Base-by-base conservation (phyloP, 53 echinoderm and acorn worm genomes). In the Mesocentrotus franciscanus region DNA sequence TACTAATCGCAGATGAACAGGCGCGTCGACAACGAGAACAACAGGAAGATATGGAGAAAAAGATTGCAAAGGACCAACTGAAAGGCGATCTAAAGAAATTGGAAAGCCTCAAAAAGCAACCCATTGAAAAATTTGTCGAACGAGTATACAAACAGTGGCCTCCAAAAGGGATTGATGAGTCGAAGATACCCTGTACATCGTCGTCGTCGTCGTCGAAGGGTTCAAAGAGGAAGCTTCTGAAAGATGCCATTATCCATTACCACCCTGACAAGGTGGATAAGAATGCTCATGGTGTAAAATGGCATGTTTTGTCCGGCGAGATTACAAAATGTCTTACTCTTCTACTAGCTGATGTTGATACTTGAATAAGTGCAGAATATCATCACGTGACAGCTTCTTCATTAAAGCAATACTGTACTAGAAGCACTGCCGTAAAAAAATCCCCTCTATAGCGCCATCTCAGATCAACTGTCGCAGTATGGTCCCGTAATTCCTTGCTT, bases 251-350 rank as follows among this genome's bases (percentile, higher is more conserved):
- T 18, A 29, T 29, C 4, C 55, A 92, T 10, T 95, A 95, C 29
- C 95, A 95, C 60, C 95, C 95, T 0, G 95, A 95, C 34, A 91
- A 92, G 66, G 92, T 92, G 39, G 62, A 91, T 59, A 92, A 92
- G 71, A 79, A 92, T 24, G 49, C 26, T 9, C 66, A 92, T 61
- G 95, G 95, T 14, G 33, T 30, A 3, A 92, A 74, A 26, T 95
- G 95, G 95, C 17, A 60, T 78, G 32, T 78, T 10, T 24, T 95
- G n/a, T 58, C 78, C 35, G 17, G 55, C 20, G 95, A 95, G 83
- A 92, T 95, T 75, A 85, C 95, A n/a, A 95, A 95, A 92, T 60
- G 35, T 59, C 68, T 95, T 30, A 95, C 39, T 26, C 27, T 15
- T 14, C 59, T 55, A 9, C 70, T 78, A 27, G 29, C 57, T 36